Conservation (phyloP, 2,113 vertebrate genomes). For the Lagopus muta region DNA sequence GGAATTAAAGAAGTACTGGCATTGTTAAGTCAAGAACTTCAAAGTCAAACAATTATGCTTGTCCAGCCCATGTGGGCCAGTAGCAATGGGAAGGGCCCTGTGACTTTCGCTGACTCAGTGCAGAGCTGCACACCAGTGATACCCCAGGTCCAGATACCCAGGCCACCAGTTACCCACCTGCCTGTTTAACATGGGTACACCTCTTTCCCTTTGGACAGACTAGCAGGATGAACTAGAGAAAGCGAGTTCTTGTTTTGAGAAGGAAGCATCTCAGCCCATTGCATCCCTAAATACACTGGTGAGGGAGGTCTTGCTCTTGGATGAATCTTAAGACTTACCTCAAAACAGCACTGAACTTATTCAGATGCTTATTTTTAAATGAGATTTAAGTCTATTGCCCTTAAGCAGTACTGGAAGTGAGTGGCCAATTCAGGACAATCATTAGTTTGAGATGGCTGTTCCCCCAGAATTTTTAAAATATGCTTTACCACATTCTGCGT, state of each 20-base stretch:
- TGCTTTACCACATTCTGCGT: neutral
- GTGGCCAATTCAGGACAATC: neutral
- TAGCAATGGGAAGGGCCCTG: neutral
- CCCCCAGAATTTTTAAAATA: neutral
- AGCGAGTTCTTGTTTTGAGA: neutral
- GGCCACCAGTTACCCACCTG: neutral
- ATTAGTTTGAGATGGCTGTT: neutral
- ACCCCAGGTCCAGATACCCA: neutral
- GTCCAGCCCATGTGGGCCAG: neutral
- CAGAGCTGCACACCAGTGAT: neutral
- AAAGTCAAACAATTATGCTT: neutral
- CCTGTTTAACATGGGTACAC: neutral
- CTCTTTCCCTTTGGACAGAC: rapidly evolving
- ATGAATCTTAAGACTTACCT: neutral
- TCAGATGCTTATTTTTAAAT: neutral
- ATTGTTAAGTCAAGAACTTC: neutral
- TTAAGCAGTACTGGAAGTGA: neutral
- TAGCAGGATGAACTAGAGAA: neutral
- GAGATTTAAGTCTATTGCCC: neutral
- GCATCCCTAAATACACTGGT: neutral
- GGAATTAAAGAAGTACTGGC: neutral
- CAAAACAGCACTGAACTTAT: neutral
- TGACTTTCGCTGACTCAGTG: neutral
- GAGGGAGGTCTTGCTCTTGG: neutral
- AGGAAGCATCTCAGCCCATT: neutral